Percentiles rank a stretch among this genome's conserved stretches.
Evolutionary conservation across 1,140 invertebrate species (phyloP).

Genomic region (Saxidomus purpurata): DNA sequence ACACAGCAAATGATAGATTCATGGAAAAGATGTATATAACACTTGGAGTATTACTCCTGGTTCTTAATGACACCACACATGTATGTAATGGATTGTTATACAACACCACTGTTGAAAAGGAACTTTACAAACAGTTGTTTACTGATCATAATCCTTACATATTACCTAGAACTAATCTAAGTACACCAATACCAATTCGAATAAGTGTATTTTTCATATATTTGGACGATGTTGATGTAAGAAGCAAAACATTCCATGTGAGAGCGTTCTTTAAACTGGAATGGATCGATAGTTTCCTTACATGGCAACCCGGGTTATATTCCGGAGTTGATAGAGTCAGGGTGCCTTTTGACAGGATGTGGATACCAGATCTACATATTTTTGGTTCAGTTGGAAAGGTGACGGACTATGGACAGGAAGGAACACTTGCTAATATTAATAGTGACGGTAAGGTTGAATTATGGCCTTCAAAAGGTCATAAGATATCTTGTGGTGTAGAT

Average conservation of each 20-base stretch:
- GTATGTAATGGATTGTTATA: no score
- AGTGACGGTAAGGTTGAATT: not conserved
- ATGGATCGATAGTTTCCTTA: not conserved
- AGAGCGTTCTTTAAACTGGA: not conserved
- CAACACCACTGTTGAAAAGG: not conserved
- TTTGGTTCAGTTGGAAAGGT: not conserved
- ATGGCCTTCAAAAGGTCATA: not conserved
- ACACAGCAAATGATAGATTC: no score
- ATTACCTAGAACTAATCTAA: not conserved
- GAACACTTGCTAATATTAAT: not conserved
- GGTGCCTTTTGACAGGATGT: not conserved
- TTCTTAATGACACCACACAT: no score
- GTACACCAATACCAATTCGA: not conserved
- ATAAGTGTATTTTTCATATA: not conserved
- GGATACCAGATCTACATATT: conserved; percentile 7
- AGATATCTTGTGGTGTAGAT: conserved; percentile 89
- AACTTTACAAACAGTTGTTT: not conserved
- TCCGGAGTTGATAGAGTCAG: not conserved
- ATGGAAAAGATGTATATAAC: no score
- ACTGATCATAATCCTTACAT: not conserved
- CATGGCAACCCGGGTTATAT: not conserved
- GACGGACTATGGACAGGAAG: not conserved
- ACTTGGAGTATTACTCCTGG: no score
- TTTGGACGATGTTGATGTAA: not conserved
- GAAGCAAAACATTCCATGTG: not conserved